Evolutionary conservation across 2,888 invertebrate genomes (phyloP).

Genomic region (Polymixis lichenea): DNA sequence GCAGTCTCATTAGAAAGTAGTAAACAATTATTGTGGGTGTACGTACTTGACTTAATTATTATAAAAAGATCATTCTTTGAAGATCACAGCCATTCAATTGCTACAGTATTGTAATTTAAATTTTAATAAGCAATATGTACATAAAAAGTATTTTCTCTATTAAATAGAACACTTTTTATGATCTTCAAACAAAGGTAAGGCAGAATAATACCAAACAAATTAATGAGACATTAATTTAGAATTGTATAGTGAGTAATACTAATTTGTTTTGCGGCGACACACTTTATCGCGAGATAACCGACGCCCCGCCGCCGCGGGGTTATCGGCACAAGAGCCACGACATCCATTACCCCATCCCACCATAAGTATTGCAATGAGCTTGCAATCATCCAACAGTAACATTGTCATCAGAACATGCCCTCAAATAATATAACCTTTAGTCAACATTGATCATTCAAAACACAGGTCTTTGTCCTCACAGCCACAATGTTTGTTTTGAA

Average conservation of each 20-base stretch:
- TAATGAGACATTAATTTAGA: not conserved
- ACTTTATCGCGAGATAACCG: conserved; percentile 34
- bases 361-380: not conserved
- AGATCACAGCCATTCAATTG: not conserved
- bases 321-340: conserved; percentile 20
- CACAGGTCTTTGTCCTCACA: conserved; percentile 5
- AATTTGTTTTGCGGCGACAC: conserved; percentile 19
- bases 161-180: not conserved
- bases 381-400: not conserved
- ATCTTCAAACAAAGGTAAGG: not conserved
- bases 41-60: not conserved
- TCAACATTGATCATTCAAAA: conserved; percentile 12
- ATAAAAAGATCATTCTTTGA: not conserved
- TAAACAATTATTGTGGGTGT: not conserved
- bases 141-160: too few relatives aligned
- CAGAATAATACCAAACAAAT: conserved; percentile 4
- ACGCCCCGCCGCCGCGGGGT: conserved; percentile 8
- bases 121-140: not conserved
- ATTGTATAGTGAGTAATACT: not conserved
- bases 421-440: conserved; percentile 9
- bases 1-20: too few relatives aligned
- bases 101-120: not conserved
- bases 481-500: conserved; percentile 14
- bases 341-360: not conserved
- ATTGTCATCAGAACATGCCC: not conserved